Conservation (phyloP, 1,140 invertebrate genomes). For the Phocides pigmalion region DNA sequence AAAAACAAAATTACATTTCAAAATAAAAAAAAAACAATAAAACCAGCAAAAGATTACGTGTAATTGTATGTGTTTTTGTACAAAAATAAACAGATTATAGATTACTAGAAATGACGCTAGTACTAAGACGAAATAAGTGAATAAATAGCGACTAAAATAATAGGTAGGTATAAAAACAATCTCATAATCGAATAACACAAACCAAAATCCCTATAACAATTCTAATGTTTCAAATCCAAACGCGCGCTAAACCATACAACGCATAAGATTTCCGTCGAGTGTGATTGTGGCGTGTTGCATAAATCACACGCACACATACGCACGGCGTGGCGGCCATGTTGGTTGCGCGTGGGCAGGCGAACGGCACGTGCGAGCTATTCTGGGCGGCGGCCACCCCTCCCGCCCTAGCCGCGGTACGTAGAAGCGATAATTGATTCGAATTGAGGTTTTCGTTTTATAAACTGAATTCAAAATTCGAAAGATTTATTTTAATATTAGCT, state of each 20-base stretch:
- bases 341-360: conserved; percentile 75
- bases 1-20: no score
- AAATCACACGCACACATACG: conserved; percentile 61
- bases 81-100: no score
- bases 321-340: conserved; percentile 64
- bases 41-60: no score
- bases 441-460: conserved; percentile 32
- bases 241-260: conserved; percentile 11
- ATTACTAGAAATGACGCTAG: no score
- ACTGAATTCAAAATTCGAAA: not conserved
- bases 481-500: conserved; percentile 10
- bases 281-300: conserved; percentile 47
- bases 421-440: conserved; percentile 42
- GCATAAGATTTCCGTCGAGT: conserved; percentile 15
- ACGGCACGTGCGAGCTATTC: conserved; percentile 79
- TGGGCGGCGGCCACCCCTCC: conserved; percentile 70
- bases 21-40: no score
- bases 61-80: no score
- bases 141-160: no score
- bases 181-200: not conserved
- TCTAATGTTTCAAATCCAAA: not conserved
- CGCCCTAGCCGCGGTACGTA: conserved; percentile 46
- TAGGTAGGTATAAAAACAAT: no score
- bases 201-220: not conserved
- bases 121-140: no score